Conservation (phyloP, 2,888 invertebrate genomes). For the Euphydryas editha region DNA sequence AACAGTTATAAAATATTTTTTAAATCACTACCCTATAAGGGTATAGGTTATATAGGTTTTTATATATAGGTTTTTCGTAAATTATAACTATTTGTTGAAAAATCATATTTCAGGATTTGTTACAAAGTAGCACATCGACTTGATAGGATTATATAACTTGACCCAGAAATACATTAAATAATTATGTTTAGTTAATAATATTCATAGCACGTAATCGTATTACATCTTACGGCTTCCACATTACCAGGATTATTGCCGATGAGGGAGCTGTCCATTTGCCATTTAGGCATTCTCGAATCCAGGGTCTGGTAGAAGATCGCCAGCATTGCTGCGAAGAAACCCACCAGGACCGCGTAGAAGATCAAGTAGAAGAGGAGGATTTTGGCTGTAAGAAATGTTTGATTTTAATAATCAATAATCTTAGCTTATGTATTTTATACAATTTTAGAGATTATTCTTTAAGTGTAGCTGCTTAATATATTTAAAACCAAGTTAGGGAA, state of each 20-base stretch:
- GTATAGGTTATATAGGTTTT: too few species aligned
- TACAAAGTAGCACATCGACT: not conserved
- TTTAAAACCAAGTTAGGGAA: too few species aligned
- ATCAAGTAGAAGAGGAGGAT: conserved; percentile 97
- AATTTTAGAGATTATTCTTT: too few species aligned
- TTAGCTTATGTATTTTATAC: not conserved
- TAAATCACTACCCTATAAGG: too few species aligned
- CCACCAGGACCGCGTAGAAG: conserved; percentile 96
- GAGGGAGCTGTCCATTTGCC: conserved; percentile 93
- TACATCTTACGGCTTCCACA: conserved; percentile 31
- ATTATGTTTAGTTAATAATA: not conserved
- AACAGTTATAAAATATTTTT: too few species aligned
- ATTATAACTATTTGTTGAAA: not conserved
- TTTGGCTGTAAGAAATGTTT: conserved; percentile 88
- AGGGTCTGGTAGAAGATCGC: conserved; percentile 97
- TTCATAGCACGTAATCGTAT: not conserved
- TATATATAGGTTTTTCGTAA: too few species aligned
- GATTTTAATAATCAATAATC: not conserved
- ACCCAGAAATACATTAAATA: not conserved
- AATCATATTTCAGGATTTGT: not conserved
- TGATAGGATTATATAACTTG: conserved; percentile 4
- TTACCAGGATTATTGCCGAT: conserved; percentile 97
- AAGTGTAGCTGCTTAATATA: too few species aligned
- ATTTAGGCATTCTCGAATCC: conserved; percentile 93
- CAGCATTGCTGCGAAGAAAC: conserved; percentile 97